phyloP scores from a whole-genome alignment of 1,140 invertebrate genomes.

The Psix sp. region DNA sequence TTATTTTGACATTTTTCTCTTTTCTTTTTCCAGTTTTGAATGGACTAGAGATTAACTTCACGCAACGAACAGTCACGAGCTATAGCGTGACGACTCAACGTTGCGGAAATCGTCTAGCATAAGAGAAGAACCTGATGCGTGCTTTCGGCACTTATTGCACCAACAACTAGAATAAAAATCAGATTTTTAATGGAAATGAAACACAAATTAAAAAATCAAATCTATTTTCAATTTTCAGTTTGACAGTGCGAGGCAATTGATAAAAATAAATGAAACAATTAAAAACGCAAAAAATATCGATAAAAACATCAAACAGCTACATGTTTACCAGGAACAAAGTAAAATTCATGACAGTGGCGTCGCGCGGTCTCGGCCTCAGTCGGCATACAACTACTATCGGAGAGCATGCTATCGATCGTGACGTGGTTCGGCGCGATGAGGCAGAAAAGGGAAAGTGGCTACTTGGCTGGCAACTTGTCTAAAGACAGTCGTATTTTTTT shows the following conservation, averaged over 20 bases:
- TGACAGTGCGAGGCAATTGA: too few species aligned
- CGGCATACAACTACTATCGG: constrained; percentile 50
- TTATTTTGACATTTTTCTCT: constrained; percentile 6
- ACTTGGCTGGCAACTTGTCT: constrained; percentile 37
- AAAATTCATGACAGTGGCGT: constrained; percentile 44
- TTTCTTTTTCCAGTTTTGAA: constrained; percentile 23
- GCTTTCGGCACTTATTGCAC: constrained; percentile 34
- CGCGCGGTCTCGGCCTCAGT: constrained; percentile 49
- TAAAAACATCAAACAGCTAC: constrained; percentile 26
- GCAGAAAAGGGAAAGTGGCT: constrained; percentile 70
- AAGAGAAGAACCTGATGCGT: constrained; percentile 27
- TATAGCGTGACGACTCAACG: constrained; percentile 30
- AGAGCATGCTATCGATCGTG: constrained; percentile 70
- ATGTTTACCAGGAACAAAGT: constrained; percentile 6
- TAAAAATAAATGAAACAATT: too few species aligned
- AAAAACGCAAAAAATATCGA: constrained; percentile 19
- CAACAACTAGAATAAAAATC: constrained; percentile 15
- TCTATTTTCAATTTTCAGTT: too few species aligned
- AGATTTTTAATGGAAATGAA: too few species aligned
- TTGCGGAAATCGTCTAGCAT: constrained; percentile 24
- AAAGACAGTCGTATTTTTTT: constrained; percentile 31
- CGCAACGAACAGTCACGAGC: constrained; percentile 39
- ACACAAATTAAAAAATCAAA: too few species aligned
- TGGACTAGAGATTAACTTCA: constrained; percentile 39
- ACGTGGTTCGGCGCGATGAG: constrained; percentile 63